Conservation (phyloP, 2,888 invertebrate genomes). For the Sepioteuthis lessoniana region DNA sequence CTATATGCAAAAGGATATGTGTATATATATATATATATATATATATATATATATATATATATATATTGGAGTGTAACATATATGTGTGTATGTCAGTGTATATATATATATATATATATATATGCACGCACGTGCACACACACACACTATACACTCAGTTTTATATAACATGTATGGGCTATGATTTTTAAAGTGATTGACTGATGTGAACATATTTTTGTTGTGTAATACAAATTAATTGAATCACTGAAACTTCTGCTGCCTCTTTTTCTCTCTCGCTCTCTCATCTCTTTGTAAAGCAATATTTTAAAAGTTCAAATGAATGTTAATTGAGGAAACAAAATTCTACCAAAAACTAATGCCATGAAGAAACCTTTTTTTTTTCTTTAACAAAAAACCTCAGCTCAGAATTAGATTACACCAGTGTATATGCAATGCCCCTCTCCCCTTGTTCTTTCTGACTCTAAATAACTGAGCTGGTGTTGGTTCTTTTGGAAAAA, state of each 20-base stretch:
- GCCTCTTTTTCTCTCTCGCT: not conserved
- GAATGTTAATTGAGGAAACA: not conserved
- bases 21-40: not conserved
- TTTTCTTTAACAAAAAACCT: not conserved
- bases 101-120: slow-evolving; percentile 34
- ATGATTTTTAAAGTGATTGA: not conserved
- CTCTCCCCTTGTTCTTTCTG: not conserved
- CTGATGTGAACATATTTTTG: not conserved
- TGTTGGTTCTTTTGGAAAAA: not conserved
- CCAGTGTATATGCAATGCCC: not conserved
- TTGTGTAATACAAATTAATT: not conserved
- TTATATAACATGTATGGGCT: not conserved
- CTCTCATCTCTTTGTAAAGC: not conserved
- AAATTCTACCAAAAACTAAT: not conserved
- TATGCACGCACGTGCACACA: too few relatives aligned
- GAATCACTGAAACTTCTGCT: not conserved
- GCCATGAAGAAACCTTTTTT: not conserved
- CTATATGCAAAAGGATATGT: not conserved
- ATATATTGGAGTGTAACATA: not conserved
- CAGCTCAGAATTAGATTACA: not conserved
- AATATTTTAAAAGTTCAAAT: not conserved
- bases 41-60: slow-evolving; percentile 35
- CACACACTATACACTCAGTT: not conserved
- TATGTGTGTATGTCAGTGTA: too few relatives aligned
- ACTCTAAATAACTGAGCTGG: not conserved